phyloP scores from a whole-genome alignment of 2,797 vertebrate genomes.

The Ptychobarbus kaznakovi region DNA sequence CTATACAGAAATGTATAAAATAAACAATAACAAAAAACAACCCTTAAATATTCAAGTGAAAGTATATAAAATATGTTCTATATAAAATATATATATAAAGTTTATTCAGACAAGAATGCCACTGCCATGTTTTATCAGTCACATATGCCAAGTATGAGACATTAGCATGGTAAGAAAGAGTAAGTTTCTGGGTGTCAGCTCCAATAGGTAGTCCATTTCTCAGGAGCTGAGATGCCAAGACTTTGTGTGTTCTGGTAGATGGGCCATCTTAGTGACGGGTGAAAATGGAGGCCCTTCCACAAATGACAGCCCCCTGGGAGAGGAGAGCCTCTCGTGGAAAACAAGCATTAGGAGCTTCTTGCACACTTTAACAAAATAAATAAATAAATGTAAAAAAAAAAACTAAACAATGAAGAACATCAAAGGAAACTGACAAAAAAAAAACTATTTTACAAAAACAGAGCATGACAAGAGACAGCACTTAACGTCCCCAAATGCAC shows the following conservation, averaged over 20 bases:
- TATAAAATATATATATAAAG: not conserved
- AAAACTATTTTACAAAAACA: conserved; percentile 84
- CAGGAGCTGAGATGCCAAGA: conserved; percentile 53
- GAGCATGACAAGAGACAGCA: conserved; percentile 84
- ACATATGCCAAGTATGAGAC: conserved; percentile 36
- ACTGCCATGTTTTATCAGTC: conserved; percentile 40
- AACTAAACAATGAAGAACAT: conserved; percentile 69
- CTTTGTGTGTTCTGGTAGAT: conserved; percentile 40
- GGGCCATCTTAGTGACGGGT: conserved; percentile 65
- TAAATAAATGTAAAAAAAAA: conserved; percentile 64
- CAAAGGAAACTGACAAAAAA: conserved; percentile 78
- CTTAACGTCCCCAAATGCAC: conserved; percentile 79
- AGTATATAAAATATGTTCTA: not conserved
- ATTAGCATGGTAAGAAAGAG: conserved; percentile 41
- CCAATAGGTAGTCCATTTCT: conserved; percentile 64
- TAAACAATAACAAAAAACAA: not conserved
- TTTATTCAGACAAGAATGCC: not conserved
- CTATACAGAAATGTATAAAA: not conserved
- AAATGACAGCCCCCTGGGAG: conserved; percentile 70
- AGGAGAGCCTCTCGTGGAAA: conserved; percentile 60
- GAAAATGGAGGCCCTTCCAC: conserved; percentile 70
- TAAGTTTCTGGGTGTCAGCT: conserved; percentile 61
- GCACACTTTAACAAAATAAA: conserved; percentile 54
- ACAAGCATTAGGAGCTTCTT: conserved; percentile 72
- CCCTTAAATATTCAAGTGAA: not conserved